phyloP scores from a whole-genome alignment of 2,888 invertebrate genomes.

The Cordilura impudica region DNA sequence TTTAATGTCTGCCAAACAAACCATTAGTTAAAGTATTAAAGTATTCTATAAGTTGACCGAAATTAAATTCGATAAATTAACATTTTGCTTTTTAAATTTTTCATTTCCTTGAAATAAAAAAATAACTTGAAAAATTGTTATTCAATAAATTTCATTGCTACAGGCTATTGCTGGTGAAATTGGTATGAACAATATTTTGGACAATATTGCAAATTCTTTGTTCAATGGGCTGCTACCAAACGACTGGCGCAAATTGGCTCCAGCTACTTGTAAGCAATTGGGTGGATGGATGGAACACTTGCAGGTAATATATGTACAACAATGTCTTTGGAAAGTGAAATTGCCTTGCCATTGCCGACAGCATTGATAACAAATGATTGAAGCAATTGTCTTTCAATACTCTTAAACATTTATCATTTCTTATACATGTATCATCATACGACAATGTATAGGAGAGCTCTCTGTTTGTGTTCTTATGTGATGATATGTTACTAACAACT shows the following conservation, averaged over 20 bases:
- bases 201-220: slow-evolving; percentile 88
- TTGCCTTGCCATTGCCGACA: background rate
- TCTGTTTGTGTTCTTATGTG: background rate
- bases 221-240: slow-evolving; percentile 91
- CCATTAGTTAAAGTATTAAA: no score
- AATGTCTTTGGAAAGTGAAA: background rate
- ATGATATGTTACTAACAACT: background rate
- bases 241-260: slow-evolving; percentile 89
- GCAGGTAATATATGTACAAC: slow-evolving; percentile 68
- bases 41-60: no score
- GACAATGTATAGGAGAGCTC: background rate
- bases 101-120: no score
- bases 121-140: no score
- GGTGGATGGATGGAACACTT: slow-evolving; percentile 95
- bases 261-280: slow-evolving; percentile 90
- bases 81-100: no score
- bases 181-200: slow-evolving; percentile 91
- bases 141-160: slow-evolving; percentile 9
- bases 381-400: slow-evolving; percentile 28
- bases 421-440: background rate
- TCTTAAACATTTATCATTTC: slow-evolving; percentile 28
- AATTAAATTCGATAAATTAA: no score
- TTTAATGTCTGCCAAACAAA: no score
- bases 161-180: slow-evolving; percentile 93
- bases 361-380: slow-evolving; percentile 31